Percentiles rank a stretch among this genome's conserved stretches.
phyloP scores from a whole-genome alignment of 2,888 invertebrate genomes.

The Parascotia fuliginaria region DNA sequence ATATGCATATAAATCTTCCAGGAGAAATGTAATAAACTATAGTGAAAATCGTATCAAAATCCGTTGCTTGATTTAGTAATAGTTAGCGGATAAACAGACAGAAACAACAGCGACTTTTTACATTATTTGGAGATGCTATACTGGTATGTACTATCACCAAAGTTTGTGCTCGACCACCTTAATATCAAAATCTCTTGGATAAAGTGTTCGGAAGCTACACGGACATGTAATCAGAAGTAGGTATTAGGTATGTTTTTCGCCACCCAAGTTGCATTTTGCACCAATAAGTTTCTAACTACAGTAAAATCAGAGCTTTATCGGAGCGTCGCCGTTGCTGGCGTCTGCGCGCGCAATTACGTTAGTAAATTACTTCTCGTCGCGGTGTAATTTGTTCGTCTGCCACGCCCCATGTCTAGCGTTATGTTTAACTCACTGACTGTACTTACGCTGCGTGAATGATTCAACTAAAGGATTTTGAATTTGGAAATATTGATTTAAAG shows the following conservation, averaged over 20 bases:
- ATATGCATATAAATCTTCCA: too few species aligned
- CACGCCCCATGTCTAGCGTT: slow-evolving; percentile 47
- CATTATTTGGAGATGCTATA: too few species aligned
- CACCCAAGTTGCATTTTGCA: slow-evolving; percentile 1
- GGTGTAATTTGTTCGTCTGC: slow-evolving; percentile 64
- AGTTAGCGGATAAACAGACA: too few species aligned
- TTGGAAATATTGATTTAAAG: neutral
- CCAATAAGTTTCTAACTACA: slow-evolving; percentile 6
- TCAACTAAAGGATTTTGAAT: neutral
- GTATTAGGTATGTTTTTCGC: neutral
- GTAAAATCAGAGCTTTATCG: slow-evolving; percentile 25
- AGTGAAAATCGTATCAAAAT: too few species aligned
- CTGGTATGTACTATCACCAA: too few species aligned
- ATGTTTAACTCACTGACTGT: slow-evolving; percentile 32
- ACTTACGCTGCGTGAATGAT: neutral
- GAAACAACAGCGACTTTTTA: too few species aligned
- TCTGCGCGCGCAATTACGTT: slow-evolving; percentile 66
- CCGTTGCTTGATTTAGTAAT: too few species aligned
- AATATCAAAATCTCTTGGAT: too few species aligned
- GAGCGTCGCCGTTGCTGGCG: slow-evolving; percentile 22
- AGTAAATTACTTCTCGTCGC: slow-evolving; percentile 66
- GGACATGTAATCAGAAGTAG: too few species aligned
- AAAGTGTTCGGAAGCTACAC: too few species aligned
- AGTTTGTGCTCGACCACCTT: too few species aligned
- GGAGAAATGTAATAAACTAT: too few species aligned